Evolutionary conservation across 2,797 vertebrate species (phyloP).

Genomic region (Cheirogaleus major): DNA sequence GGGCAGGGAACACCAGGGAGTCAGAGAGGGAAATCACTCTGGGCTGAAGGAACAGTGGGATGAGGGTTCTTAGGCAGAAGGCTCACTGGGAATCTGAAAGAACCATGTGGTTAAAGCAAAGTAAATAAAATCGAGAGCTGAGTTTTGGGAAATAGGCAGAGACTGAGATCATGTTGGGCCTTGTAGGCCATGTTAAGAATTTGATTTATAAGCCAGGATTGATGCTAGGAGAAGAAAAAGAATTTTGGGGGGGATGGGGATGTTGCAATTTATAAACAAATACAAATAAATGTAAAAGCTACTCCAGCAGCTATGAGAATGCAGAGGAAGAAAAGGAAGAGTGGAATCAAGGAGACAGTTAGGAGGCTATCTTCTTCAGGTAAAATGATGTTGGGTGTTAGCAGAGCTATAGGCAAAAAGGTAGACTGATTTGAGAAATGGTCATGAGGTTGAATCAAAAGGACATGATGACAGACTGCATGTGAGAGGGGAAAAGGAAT

Average conservation of each 20-base stretch:
- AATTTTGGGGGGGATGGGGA: neutral
- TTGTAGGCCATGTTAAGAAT: neutral
- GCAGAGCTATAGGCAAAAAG: neutral
- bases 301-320: neutral
- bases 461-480: neutral
- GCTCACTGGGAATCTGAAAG: neutral
- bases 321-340: neutral
- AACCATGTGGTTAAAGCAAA: neutral
- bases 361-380: neutral
- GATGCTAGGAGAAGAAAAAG: neutral
- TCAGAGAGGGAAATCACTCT: neutral
- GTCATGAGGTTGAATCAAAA: neutral
- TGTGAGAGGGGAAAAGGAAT: neutral
- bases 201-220: neutral
- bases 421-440: neutral
- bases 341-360: neutral
- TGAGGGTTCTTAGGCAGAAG: neutral
- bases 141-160: neutral
- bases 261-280: constrained; percentile 2
- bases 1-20: neutral
- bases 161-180: neutral
- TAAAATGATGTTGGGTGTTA: neutral
- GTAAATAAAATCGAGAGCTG: neutral
- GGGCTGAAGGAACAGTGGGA: neutral
- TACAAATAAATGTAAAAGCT: neutral